Conservation (phyloP, 2,888 invertebrate species). For the Anthophora plumipes region DNA sequence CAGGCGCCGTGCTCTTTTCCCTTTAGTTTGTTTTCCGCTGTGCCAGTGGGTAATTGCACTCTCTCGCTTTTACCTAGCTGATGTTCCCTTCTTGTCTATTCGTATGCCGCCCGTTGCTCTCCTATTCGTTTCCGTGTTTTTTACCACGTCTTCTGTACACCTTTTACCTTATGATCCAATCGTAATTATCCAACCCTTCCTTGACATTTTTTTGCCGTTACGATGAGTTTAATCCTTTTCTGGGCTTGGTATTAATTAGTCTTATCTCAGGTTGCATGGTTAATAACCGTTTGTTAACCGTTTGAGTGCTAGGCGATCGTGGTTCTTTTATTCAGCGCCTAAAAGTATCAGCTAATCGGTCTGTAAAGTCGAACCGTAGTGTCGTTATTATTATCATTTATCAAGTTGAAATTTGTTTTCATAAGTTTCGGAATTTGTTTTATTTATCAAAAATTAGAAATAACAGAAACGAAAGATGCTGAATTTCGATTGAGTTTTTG, state of each 20-base stretch:
- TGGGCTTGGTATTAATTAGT: constrained; percentile 54
- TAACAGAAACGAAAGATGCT: no score
- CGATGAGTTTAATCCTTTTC: constrained; percentile 36
- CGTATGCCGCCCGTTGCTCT: constrained; percentile 56
- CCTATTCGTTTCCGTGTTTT: constrained; percentile 76
- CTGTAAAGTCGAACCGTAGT: no score
- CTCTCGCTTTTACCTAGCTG: constrained; percentile 78
- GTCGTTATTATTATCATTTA: no score
- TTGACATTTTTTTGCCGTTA: neutral
- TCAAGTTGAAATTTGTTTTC: no score
- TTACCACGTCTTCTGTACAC: constrained; percentile 50
- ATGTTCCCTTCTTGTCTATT: constrained; percentile 75
- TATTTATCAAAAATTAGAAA: no score
- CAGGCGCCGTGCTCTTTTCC: constrained; percentile 57
- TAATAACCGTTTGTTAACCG: no score
- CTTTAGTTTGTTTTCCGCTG: constrained; percentile 82
- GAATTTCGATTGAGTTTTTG: no score
- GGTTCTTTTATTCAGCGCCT: no score
- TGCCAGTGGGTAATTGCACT: constrained; percentile 83
- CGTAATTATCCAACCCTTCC: constrained; percentile 10
- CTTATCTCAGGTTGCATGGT: neutral
- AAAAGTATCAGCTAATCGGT: no score
- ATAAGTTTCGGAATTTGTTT: no score
- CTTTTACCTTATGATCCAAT: neutral
- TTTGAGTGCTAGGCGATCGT: no score